A percentile compares a stretch with the other conserved stretches of the same genome.
Evolutionary conservation across 2,797 vertebrate genomes (phyloP).

Genomic region (Geotrypetes seraphini): DNA sequence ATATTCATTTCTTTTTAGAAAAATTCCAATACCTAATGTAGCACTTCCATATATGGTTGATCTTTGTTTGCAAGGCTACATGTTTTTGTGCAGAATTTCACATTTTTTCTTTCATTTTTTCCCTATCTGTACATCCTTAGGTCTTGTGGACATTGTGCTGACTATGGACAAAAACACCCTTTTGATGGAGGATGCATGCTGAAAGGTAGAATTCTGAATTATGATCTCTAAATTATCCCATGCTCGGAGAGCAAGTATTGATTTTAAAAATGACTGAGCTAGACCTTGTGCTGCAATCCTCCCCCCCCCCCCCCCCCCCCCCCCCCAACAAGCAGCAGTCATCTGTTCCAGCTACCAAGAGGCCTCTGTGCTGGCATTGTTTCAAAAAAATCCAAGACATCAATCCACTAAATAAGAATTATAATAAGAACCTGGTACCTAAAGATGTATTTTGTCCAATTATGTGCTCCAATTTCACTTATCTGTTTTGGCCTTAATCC

Average conservation of each 20-base stretch:
- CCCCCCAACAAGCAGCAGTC: conserved; percentile 57
- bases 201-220: conserved; percentile 94
- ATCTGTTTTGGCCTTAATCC: conserved; percentile 33
- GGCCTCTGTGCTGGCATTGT: conserved; percentile 52
- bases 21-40: too few species aligned
- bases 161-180: conserved; percentile 55
- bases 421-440: conserved; percentile 49
- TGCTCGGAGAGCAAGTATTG: conserved; percentile 86
- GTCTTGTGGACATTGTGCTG: conserved; percentile 56
- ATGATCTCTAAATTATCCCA: conserved; percentile 93
- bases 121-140: conserved; percentile 51
- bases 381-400: conserved; percentile 66
- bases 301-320: conserved; percentile 29
- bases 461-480: conserved; percentile 42
- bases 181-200: conserved; percentile 74
- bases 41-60: too few species aligned
- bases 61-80: too few species aligned
- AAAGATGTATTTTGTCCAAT: conserved; percentile 50
- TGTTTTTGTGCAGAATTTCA: neutral
- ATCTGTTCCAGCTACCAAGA: conserved; percentile 40
- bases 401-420: conserved; percentile 51
- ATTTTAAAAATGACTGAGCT: conserved; percentile 89
- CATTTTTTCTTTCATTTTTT: conserved; percentile 36
- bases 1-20: too few species aligned
- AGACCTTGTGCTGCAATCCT: conserved; percentile 62